A percentile compares a stretch with the other conserved stretches of the same genome.
These are phyloP conservation scores for Gryon sp. DNA, from an alignment of 1,140 invertebrate genomes.

Conservation along the genomic window DNA sequence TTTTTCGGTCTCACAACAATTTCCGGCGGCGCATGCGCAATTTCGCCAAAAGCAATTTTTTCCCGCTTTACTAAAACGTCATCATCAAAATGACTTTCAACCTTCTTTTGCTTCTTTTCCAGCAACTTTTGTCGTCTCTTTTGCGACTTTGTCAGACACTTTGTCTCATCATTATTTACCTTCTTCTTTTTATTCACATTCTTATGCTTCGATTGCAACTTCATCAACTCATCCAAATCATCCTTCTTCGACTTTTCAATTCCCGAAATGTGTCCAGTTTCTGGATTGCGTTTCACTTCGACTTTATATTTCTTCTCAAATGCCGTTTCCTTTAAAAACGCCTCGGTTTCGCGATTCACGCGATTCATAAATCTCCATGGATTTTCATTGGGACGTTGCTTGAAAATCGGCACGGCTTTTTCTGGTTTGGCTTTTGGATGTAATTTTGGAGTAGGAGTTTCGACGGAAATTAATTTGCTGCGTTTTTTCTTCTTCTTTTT, in stretches of 20 bases:
- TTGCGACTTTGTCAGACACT: slow-evolving; percentile 77
- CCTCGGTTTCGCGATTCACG: slow-evolving; percentile 78
- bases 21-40: slow-evolving; percentile 83
- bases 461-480: slow-evolving; percentile 70
- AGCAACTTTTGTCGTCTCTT: slow-evolving; percentile 76
- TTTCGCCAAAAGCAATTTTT: slow-evolving; percentile 84
- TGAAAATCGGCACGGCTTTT: slow-evolving; percentile 78
- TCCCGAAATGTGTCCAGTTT: slow-evolving; percentile 78
- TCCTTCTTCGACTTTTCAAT: slow-evolving; percentile 77
- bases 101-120: slow-evolving; percentile 76
- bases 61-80: slow-evolving; percentile 78
- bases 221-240: slow-evolving; percentile 77
- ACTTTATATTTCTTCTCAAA: slow-evolving; percentile 82
- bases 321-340: slow-evolving; percentile 79
- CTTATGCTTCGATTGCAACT: slow-evolving; percentile 73
- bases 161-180: slow-evolving; percentile 69
- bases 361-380: slow-evolving; percentile 77
- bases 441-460: slow-evolving; percentile 28
- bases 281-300: slow-evolving; percentile 77
- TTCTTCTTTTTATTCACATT: slow-evolving; percentile 75
- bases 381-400: slow-evolving; percentile 78
- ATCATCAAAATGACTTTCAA: slow-evolving; percentile 70
- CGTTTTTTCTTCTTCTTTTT: slow-evolving; percentile 71
- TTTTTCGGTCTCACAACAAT: slow-evolving; percentile 79
- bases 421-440: slow-evolving; percentile 74